Base-by-base conservation (phyloP, 2,797 vertebrate genomes). In the Malurus splendens region DNA sequence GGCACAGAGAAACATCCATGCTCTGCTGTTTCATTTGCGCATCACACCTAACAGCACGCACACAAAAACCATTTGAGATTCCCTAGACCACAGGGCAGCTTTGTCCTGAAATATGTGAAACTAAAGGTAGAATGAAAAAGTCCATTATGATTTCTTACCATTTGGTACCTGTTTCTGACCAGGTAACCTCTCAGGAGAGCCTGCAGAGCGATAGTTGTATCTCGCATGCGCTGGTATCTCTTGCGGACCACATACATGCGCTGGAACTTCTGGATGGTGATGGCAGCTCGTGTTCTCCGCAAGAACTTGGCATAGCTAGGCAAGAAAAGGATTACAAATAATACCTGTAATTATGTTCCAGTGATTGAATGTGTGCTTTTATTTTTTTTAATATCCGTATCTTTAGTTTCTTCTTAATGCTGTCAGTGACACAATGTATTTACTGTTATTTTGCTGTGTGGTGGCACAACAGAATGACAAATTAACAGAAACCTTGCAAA, bases 231-330 rank as follows among this genome's bases (percentile, higher is more conserved):
- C n/a, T 59, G 97, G 97, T 99, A 99, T 52, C 94, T 97, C 80
- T 95, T 98, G 89, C 50, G 98, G 89, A 97, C 97, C 92, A 98
- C 96, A 4, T 94, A 98, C 99, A 99, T 99, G 89, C 98, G 98
- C 97, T 98, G 98, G 94, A 97, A 98, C 95, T 99, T 99, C 97
- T 99, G 99, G 88, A 99, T 98, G 87, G 96, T 52, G 94, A 96
- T 97, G 79, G 98, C 98, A 10, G 98, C 98, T 78, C 95, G 97
- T 41, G 98, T 99, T 93, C 98, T 98, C 33, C 98, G 98, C 96
- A 99, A 95, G 94, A 99, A 99, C 90, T 96, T 98, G 68, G 97
- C 98, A 92, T 99, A 97, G 94, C 99, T 99, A 84, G 12, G 32
- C 45, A 90, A 81, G 86, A 57, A 64, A 32, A 62, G 24, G 23